These are phyloP conservation scores for Eulithis testata DNA, from an alignment of 2,888 invertebrate species.

Conservation along the genomic window DNA sequence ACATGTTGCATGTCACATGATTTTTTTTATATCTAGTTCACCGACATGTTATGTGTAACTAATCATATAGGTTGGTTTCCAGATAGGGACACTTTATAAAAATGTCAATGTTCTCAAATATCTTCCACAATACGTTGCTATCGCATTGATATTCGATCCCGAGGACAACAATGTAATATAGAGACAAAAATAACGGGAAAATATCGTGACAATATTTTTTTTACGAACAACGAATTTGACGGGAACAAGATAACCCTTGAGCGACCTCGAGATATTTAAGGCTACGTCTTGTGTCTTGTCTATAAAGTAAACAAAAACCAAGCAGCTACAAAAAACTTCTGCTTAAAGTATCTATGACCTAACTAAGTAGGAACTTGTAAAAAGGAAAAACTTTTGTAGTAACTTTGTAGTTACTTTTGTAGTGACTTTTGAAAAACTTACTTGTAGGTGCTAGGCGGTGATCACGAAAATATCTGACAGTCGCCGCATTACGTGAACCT, in stretches of 20 bases:
- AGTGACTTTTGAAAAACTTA: too few relatives aligned
- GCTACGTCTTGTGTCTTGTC: slow-evolving; percentile 9
- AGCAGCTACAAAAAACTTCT: neutral
- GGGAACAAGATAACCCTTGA: slow-evolving; percentile 30
- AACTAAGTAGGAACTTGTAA: too few relatives aligned
- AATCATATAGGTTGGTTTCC: too few relatives aligned
- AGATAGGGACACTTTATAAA: too few relatives aligned
- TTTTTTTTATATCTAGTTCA: too few relatives aligned
- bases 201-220: slow-evolving; percentile 33
- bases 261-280: slow-evolving; percentile 23
- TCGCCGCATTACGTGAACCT: too few relatives aligned
- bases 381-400: too few relatives aligned
- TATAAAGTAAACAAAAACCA: neutral
- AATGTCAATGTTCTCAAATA: neutral
- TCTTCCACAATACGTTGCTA: neutral
- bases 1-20: too few relatives aligned
- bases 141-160: slow-evolving; percentile 36
- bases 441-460: too few relatives aligned
- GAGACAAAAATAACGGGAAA: slow-evolving; percentile 35
- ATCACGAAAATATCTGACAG: too few relatives aligned
- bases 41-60: too few relatives aligned
- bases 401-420: too few relatives aligned
- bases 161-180: slow-evolving; percentile 30
- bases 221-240: slow-evolving; percentile 20
- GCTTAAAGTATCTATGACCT: neutral